Base-by-base conservation (phyloP, 2,797 vertebrate species). In the Euthynnus affinis region DNA sequence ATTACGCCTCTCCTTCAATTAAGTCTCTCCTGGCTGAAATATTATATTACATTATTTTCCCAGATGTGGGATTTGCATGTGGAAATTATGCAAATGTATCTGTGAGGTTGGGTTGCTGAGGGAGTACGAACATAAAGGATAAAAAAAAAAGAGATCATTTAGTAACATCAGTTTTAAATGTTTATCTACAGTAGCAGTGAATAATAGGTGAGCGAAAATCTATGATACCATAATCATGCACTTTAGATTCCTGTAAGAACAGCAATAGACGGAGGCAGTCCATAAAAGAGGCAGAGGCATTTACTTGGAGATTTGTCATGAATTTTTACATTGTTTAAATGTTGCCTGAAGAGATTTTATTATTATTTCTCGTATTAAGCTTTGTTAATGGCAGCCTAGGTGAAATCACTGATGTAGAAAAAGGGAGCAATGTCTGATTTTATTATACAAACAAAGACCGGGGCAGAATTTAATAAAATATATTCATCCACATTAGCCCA, bases 391-490 rank as follows among this genome's bases (percentile, higher is more conserved):
- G 6, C 6, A 6, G 23, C 49, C 27, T 72, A 15, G 34, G 1
- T 20, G 42, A 56, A 87, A 63, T 23, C 58, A 60, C 6, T 67
- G 57, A 78, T 57, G 70, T 68, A 6, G 61, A 74, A 18, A 69
- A 55, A 59, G 17, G 17, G 29, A 62, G 55, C 48, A 69, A 55
- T 7, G 56, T n/a, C 49, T 67, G 57, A 62, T 76, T 74, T 85
- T 55, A 82, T 75, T 64, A 67, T 22, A 48, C 51, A 63, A 84
- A 71, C 56, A 82, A 57, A 75, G 48, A 40, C 22, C 17, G 18
- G 34, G 14, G 61, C 58, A 58, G 59, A 29, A 44, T 53, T 65
- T 70, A 79, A 82, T 68, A 22, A 63, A 48, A 74, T 65, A 56
- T 71, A 52, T 79, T 71, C 55, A 68, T 64, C 56, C 55, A 76